Conservation (phyloP, 1,140 invertebrate genomes). For the Ostrea denselamellosa region DNA sequence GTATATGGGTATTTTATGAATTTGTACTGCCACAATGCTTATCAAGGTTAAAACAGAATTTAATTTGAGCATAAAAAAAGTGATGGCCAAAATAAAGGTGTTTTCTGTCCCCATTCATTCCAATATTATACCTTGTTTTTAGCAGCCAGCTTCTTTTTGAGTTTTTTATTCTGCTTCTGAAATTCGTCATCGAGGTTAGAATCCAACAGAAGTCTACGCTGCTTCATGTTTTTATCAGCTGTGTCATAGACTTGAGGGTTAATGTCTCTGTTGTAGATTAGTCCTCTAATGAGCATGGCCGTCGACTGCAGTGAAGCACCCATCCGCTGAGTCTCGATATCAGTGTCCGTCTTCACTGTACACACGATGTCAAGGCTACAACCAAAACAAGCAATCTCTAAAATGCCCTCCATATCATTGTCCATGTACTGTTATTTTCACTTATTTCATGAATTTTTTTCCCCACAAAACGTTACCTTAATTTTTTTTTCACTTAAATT, state of each 20-base stretch:
- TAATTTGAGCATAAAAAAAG: too few species aligned
- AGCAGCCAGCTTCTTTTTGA: conserved; percentile 71
- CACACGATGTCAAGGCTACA: conserved; percentile 71
- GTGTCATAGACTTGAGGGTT: conserved; percentile 60
- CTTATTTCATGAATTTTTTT: too few species aligned
- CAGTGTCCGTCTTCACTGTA: conserved; percentile 71
- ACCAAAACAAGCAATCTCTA: not conserved
- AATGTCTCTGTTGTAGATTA: conserved; percentile 73
- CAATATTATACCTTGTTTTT: conserved; percentile 73
- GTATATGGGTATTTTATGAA: not conserved
- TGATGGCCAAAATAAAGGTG: too few species aligned
- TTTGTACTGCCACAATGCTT: not conserved
- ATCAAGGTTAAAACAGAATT: too few species aligned
- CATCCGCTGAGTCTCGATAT: conserved; percentile 70
- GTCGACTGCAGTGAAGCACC: conserved; percentile 61
- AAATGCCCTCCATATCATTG: not conserved
- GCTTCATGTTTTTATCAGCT: conserved; percentile 59
- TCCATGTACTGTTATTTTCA: too few species aligned
- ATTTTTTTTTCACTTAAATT: too few species aligned
- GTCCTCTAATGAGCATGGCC: conserved; percentile 61
- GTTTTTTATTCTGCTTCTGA: conserved; percentile 69
- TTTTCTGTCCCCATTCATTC: not conserved
- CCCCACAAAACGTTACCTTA: too few species aligned
- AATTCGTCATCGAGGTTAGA: conserved; percentile 71
- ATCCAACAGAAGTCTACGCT: conserved; percentile 63